Percentiles rank a stretch among this genome's conserved stretches.
phyloP scores from a whole-genome alignment of 2,888 invertebrate species.

The Epistrophe eligans region DNA sequence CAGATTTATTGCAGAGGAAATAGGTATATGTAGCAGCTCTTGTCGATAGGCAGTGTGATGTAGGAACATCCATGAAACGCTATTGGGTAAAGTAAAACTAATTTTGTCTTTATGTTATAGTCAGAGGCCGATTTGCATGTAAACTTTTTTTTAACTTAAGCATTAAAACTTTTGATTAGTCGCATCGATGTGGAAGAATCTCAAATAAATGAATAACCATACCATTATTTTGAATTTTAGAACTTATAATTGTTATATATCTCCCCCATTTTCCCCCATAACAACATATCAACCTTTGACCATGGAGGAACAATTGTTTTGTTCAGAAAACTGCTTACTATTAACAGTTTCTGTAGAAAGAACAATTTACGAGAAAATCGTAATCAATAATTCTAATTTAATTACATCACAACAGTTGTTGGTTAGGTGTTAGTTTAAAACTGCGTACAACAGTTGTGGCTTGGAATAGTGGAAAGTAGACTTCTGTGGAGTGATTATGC shows the following conservation, averaged over 20 bases:
- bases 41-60: too few relatives aligned
- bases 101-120: not conserved
- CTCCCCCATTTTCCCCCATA: not conserved
- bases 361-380: slow-evolving; percentile 40
- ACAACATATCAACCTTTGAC: not conserved
- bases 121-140: not conserved
- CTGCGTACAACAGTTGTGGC: not conserved
- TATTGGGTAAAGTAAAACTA: slow-evolving; percentile 42
- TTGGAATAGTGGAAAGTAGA: not conserved
- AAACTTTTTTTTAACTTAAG: not conserved
- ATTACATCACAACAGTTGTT: slow-evolving; percentile 50
- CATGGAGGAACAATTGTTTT: not conserved
- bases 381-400: slow-evolving; percentile 65
- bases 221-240: too few relatives aligned
- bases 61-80: slow-evolving; percentile 7
- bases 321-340: slow-evolving; percentile 4
- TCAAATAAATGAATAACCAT: not conserved
- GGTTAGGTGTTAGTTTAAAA: slow-evolving; percentile 11
- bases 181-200: too few relatives aligned
- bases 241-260: too few relatives aligned
- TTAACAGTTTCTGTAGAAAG: not conserved
- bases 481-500: slow-evolving; percentile 28
- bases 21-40: not conserved
- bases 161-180: not conserved
- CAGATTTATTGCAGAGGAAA: slow-evolving; percentile 48